These are phyloP conservation scores for Accipiter cooperii DNA, from an alignment of 2,113 vertebrate species.

Conservation along the genomic window DNA sequence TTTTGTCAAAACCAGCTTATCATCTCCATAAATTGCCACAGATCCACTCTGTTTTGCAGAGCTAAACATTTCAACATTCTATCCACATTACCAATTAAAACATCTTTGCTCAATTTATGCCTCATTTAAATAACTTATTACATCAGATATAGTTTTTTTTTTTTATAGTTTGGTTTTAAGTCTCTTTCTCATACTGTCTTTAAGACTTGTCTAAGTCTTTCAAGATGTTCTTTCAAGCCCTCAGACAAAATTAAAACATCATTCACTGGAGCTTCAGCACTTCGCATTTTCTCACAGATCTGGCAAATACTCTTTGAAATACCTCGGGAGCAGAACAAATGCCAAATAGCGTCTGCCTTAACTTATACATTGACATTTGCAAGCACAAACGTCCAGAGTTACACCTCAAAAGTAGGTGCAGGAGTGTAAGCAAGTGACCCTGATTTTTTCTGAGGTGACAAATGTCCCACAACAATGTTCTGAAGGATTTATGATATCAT, in stretches of 20 bases:
- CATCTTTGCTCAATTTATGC: slow-evolving; percentile 61
- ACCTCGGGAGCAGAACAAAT: neutral
- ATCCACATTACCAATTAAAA: neutral
- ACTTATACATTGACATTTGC: neutral
- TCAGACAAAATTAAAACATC: slow-evolving; percentile 65
- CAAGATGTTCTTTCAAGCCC: slow-evolving; percentile 62
- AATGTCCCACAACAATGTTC: neutral
- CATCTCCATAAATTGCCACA: slow-evolving; percentile 21
- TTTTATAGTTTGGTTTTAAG: slow-evolving; percentile 47
- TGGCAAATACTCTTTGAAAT: slow-evolving; percentile 27
- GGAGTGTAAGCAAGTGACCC: neutral
- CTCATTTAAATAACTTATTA: slow-evolving; percentile 61
- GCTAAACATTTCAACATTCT: slow-evolving; percentile 47
- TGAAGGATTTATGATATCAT: slow-evolving; percentile 21
- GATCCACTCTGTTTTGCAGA: neutral
- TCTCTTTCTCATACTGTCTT: slow-evolving; percentile 50
- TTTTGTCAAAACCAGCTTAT: slow-evolving; percentile 36
- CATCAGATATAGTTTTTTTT: slow-evolving; percentile 44
- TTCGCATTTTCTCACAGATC: slow-evolving; percentile 51
- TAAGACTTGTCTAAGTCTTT: slow-evolving; percentile 56
- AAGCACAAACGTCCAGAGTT: neutral
- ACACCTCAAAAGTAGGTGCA: neutral
- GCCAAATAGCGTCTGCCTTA: neutral
- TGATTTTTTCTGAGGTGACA: neutral
- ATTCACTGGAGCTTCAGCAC: slow-evolving; percentile 33